phyloP scores from a whole-genome alignment of 2,113 vertebrate species.

The Petroica traversi region DNA sequence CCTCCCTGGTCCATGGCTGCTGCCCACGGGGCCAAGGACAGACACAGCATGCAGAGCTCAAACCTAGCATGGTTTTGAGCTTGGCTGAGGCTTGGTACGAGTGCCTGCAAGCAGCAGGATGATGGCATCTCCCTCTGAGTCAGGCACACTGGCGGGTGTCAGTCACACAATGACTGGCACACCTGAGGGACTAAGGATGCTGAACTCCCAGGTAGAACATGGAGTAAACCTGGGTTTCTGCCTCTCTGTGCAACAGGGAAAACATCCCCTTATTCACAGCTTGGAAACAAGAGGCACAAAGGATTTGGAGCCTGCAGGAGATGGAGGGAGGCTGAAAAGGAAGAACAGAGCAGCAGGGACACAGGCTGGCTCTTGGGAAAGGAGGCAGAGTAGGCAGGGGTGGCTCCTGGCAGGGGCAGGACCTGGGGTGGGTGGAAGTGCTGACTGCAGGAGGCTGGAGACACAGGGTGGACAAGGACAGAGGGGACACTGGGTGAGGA shows the following conservation, averaged over 20 bases:
- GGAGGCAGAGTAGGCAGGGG: not conserved
- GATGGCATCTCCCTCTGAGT: not conserved
- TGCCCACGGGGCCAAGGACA: not conserved
- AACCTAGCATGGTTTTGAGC: too few species aligned
- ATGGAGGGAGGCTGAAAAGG: not conserved
- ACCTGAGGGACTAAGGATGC: not conserved
- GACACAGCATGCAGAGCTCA: accelerated
- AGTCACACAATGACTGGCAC: not conserved
- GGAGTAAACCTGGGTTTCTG: not conserved
- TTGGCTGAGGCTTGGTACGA: not conserved
- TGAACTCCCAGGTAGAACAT: not conserved
- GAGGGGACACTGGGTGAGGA: not conserved
- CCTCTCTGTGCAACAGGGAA: not conserved
- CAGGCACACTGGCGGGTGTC: not conserved
- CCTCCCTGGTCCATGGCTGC: not conserved
- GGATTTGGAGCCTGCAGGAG: not conserved
- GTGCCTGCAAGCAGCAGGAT: not conserved
- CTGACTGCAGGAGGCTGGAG: not conserved
- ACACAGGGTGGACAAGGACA: not conserved
- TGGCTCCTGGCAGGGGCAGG: not conserved
- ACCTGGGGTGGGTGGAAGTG: not conserved
- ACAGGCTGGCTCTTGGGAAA: not conserved
- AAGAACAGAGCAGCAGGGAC: not conserved
- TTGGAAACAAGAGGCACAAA: not conserved
- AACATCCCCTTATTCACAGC: not conserved